Percentiles rank a stretch among this genome's conserved stretches.
phyloP scores from a whole-genome alignment of 2,888 invertebrate genomes.

The Argyresthia goedartella region DNA sequence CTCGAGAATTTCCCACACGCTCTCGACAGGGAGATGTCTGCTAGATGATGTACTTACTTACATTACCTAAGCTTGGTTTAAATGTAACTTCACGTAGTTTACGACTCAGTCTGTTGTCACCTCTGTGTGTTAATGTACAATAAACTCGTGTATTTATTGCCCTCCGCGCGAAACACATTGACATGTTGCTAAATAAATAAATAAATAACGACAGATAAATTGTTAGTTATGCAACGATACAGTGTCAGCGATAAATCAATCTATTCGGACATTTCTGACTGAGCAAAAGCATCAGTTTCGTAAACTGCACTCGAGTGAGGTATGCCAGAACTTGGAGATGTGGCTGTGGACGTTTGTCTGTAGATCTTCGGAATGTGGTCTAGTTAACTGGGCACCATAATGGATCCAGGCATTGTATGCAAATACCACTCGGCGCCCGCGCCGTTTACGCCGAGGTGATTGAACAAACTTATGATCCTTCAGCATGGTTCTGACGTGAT shows the following conservation, averaged over 20 bases:
- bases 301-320: conserved; percentile 2
- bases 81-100: conserved; percentile 22
- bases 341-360: not conserved
- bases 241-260: conserved; percentile 22
- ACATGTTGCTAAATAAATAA: too few species aligned
- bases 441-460: conserved; percentile 36
- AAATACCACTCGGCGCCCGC: conserved; percentile 40
- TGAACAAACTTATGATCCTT: conserved; percentile 45
- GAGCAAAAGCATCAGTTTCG: conserved; percentile 20
- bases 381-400: conserved; percentile 20
- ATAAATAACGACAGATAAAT: conserved; percentile 7
- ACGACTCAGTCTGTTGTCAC: conserved; percentile 39
- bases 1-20: too few species aligned
- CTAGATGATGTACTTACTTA: not conserved
- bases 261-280: conserved; percentile 20
- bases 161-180: not conserved
- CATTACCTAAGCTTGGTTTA: conserved; percentile 26
- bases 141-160: conserved; percentile 34
- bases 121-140: conserved; percentile 21
- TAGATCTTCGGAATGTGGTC: conserved; percentile 28
- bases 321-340: not conserved
- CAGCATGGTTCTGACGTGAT: conserved; percentile 32
- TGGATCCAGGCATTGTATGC: conserved; percentile 51
- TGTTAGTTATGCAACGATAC: conserved; percentile 23
- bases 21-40: too few species aligned